Evolutionary conservation across 2,113 vertebrate genomes (phyloP), one percentile per base, ranked within the genome.

Genomic region (Brachypteracias leptosomus): DNA sequence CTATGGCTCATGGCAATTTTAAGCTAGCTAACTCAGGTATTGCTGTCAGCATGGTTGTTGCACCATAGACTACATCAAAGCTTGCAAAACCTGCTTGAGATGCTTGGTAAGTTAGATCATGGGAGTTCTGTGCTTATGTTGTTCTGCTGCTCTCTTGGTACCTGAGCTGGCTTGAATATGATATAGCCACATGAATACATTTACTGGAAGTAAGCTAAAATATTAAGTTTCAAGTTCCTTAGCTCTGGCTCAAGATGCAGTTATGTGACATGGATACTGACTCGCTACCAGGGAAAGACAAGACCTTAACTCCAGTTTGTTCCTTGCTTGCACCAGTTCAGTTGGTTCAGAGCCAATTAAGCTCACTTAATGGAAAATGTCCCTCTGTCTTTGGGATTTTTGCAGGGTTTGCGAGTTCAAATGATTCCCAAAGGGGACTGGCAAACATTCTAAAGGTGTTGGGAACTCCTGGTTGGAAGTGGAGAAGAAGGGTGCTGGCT

Each of bases 51-150:
- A 0, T 36, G 10, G 44, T n/a, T 51, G 5, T 84, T 95, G 52
- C 26, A 33, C 51, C 28, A 22, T 13, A 47, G 52, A 31, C 36
- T 77, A 7, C 35, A 77, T n/a, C 8, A 55, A 33, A 84, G 14
- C 61, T 52, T 89, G 84, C 65, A 81, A 57, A 96, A 96, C 89
- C 89, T 95, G 93, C 74, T 70, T 28, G 77, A 79, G 93, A 5
- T 68, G 70, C 65, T 91, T 15, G 29, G 28, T 38, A n/a, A n/a
- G 54, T 78, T 44, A 14, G 57, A 4, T 52, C 21, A 0, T 5
- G 25, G 54, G 68, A 88, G 22, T 33, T 70, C 22, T 16, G 3
- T 76, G 85, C 54, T 52, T 46, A 5, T 12, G 17, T 63, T 62
- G 36, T 1, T 42, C 21, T 70, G 33, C 40, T 38, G 54, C 62